These are phyloP conservation scores for Spinus olivaceus DNA, from an alignment of 2,797 vertebrate genomes.

Conservation along the genomic window DNA sequence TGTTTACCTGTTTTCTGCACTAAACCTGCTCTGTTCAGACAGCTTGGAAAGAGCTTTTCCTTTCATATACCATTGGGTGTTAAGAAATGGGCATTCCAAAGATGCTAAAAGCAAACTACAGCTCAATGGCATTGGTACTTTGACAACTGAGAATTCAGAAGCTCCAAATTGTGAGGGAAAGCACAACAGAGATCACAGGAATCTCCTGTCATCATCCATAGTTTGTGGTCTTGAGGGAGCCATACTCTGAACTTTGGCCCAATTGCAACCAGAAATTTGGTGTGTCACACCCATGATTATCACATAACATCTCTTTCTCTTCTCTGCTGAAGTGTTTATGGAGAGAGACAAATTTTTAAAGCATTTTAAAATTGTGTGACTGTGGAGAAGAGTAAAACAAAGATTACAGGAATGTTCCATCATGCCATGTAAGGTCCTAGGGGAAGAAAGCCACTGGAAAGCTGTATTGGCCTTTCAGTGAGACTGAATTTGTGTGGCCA, in stretches of 20 bases:
- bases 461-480: not conserved
- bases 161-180: not conserved
- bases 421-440: not conserved
- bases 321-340: not conserved
- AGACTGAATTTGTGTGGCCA: not conserved
- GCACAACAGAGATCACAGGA: not conserved
- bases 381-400: not conserved
- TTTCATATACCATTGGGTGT: not conserved
- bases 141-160: not conserved
- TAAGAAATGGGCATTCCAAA: not conserved
- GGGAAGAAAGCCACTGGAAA: not conserved
- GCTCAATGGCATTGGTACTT: not conserved
- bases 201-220: not conserved
- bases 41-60: not conserved
- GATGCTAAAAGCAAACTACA: not conserved
- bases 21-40: not conserved
- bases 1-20: not conserved
- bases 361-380: not conserved
- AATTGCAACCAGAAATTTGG: not conserved
- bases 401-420: not conserved
- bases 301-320: not conserved
- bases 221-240: not conserved
- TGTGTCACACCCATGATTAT: not conserved
- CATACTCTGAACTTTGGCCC: not conserved
- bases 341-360: not conserved